Base-by-base conservation (phyloP, 2,113 vertebrate species). In the Cathartes aura region DNA sequence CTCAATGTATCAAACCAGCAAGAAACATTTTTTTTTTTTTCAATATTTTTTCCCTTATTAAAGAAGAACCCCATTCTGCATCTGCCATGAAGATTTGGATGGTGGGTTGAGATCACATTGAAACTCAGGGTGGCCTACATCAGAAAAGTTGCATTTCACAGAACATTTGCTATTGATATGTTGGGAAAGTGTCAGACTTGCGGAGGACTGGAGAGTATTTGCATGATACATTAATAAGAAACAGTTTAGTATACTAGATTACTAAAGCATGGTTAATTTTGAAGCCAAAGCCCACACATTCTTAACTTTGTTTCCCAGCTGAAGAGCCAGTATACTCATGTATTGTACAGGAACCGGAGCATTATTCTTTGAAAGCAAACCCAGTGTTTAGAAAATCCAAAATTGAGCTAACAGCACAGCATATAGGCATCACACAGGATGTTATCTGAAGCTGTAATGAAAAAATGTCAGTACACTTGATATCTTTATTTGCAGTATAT, bases 211-310 rank as follows among this genome's bases (percentile, higher is more conserved):
- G 91, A 95, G 97, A 96, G 94, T 96, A 98, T 95, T 97, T 96
- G 95, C 97, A 96, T 97, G 98, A 98, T 98, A 96, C 96, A 98
- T 98, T 98, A 98, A 98, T 98, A 98, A 98, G 97, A 98, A 98
- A 98, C 98, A 98, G 98, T 98, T 98, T 97, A 95, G 96, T 95
- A 76, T 88, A 95, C 83, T 95, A 97, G 97, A 98, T 98, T 97
- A 97, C 93, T 98, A 98, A 98, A 97, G 97, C 97, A 96, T 97
- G 96, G 96, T 89, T 97, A 97, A 98, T 98, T 97, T 95, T 94
- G 72, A 97, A 98, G 98, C 98, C 98, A 96, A 98, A 98, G 97
- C 92, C 97, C 95, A 97, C 98, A 97, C 97, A 97, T 98, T 98
- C 97, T 98, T 98, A 93, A 96, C 95, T 98, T 96, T 94, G 42